These are phyloP conservation scores for Ianthella basta DNA, from an alignment of 37 sponge, comb jelly and placozoan species.

Conservation along the genomic window DNA sequence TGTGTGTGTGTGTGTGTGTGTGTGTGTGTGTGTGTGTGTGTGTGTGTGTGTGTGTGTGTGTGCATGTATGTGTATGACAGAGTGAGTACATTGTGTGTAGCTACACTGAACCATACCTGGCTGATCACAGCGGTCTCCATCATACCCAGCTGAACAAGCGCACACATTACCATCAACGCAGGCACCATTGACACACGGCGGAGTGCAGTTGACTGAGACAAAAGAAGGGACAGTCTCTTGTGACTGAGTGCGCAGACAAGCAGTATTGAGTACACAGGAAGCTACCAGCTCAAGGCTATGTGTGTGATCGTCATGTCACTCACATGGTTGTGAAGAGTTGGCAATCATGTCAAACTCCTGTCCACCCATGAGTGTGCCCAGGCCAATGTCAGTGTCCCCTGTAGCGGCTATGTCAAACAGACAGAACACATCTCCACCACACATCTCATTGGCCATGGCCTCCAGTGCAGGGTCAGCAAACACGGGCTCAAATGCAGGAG, in stretches of 20 bases:
- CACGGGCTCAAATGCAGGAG: slow-evolving; percentile 18
- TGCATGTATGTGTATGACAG: no score
- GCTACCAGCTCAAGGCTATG: no score
- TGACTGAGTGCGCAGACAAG: background rate
- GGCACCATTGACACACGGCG: slow-evolving; percentile 21
- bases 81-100: background rate
- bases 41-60: no score
- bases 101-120: background rate
- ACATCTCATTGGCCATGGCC: background rate
- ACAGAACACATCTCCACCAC: background rate
- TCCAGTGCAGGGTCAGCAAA: slow-evolving; percentile 20
- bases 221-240: background rate
- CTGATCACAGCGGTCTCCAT: slow-evolving; percentile 12
- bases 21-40: no score
- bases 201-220: slow-evolving; percentile 7
- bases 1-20: no score
- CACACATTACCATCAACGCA: slow-evolving; percentile 31
- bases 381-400: slow-evolving; percentile 13
- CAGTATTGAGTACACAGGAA: no score
- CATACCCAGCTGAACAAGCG: slow-evolving; percentile 21
- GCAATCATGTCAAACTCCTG: background rate
- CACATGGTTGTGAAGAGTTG: background rate
- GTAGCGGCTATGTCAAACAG: slow-evolving; percentile 37
- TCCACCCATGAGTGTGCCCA: background rate
- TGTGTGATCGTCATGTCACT: no score